Evolutionary conservation across 2,113 vertebrate species (phyloP).

Genomic region (Glaucomys volans): DNA sequence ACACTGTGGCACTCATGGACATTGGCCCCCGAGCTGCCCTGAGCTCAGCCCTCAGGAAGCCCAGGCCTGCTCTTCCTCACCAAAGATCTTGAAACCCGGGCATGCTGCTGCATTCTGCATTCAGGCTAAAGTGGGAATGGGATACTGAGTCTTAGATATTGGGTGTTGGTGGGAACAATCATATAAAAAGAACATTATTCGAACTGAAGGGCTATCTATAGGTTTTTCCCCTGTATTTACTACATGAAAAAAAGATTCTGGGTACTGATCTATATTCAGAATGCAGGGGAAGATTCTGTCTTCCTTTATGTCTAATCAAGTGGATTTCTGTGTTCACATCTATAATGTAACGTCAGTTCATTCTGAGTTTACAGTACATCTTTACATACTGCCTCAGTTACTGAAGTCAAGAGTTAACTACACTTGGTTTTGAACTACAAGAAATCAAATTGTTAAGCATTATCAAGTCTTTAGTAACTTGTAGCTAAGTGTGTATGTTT

Average conservation of each 20-base stretch:
- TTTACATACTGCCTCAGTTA: not conserved
- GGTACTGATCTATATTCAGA: slow-evolving; percentile 48
- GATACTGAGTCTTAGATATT: slow-evolving; percentile 45
- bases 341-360: not conserved
- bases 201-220: not conserved
- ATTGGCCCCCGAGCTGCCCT: slow-evolving; percentile 64
- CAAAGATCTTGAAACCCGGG: slow-evolving; percentile 80
- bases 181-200: slow-evolving; percentile 59
- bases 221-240: not conserved
- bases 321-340: slow-evolving; percentile 18
- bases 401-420: slow-evolving; percentile 65
- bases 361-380: not conserved
- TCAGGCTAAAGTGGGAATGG: rapidly evolving
- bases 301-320: not conserved
- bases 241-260: not conserved
- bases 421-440: not conserved
- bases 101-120: slow-evolving; percentile 71
- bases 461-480: not conserved
- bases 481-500: slow-evolving; percentile 38
- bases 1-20: not conserved
- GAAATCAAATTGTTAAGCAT: slow-evolving; percentile 45
- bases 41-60: slow-evolving; percentile 70
- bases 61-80: slow-evolving; percentile 83
- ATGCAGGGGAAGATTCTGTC: slow-evolving; percentile 11
- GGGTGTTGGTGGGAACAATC: slow-evolving; percentile 68